Evolutionary conservation across 2,113 vertebrate genomes (phyloP).

Genomic region (Pycnonotus jocosus): DNA sequence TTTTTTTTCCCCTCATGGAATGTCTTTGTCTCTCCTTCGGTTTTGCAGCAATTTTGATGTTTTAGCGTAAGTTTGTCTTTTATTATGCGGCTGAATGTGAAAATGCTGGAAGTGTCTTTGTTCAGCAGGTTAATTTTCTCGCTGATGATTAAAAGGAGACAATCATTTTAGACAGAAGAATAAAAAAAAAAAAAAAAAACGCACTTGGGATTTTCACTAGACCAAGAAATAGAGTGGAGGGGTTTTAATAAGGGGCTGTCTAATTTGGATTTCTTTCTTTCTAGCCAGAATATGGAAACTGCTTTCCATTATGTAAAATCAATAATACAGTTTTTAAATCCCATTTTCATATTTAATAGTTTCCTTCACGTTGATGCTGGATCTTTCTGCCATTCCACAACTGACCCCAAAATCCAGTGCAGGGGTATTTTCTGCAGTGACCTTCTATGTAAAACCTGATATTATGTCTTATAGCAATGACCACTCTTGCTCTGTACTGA

Average conservation of each 20-base stretch:
- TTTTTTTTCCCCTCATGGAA: neutral
- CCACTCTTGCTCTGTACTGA: neutral
- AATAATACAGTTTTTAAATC: neutral
- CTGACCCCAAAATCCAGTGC: neutral
- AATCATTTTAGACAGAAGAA: constrained; percentile 48
- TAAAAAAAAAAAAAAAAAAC: constrained; percentile 47
- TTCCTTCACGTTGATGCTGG: neutral
- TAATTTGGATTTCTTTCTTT: constrained; percentile 23
- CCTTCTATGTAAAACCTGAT: neutral
- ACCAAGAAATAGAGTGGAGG: constrained; percentile 28
- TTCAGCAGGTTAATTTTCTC: constrained; percentile 46
- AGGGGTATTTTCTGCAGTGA: neutral
- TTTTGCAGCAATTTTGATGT: constrained; percentile 10
- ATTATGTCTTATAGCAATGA: neutral
- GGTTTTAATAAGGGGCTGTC: constrained; percentile 20
- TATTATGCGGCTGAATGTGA: constrained; percentile 16
- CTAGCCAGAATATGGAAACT: neutral
- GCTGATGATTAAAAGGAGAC: constrained; percentile 36
- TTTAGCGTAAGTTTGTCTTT: constrained; percentile 36
- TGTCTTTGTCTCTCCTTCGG: constrained; percentile 7
- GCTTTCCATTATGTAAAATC: constrained; percentile 28
- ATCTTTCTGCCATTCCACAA: neutral
- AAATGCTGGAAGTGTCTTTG: constrained; percentile 38
- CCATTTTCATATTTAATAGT: neutral
- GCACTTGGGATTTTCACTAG: constrained; percentile 5